A percentile compares a stretch with the other conserved stretches of the same genome.
phyloP scores from a whole-genome alignment of 2,888 invertebrate genomes.

The Salpingus planirostris region DNA sequence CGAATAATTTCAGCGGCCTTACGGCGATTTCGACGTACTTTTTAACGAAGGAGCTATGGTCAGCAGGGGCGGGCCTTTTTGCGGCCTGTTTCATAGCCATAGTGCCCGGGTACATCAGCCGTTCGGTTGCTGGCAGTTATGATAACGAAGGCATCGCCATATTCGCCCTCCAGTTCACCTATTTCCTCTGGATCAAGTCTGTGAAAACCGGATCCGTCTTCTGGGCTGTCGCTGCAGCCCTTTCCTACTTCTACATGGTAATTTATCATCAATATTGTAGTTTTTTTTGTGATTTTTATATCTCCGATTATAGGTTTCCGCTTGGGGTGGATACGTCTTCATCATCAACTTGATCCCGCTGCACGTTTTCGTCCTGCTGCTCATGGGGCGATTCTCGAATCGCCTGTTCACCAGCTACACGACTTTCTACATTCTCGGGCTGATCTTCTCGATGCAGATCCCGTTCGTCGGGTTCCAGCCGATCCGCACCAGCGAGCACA shows the following conservation, averaged over 20 bases:
- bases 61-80: slow-evolving; percentile 90
- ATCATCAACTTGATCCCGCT: slow-evolving; percentile 98
- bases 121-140: slow-evolving; percentile 98
- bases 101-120: slow-evolving; percentile 96
- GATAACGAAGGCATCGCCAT: slow-evolving; percentile 99
- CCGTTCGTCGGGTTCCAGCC: slow-evolving; percentile 97
- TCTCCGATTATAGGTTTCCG: slow-evolving; percentile 65
- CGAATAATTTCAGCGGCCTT: slow-evolving; percentile 67
- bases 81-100: slow-evolving; percentile 99
- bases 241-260: slow-evolving; percentile 99
- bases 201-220: slow-evolving; percentile 96
- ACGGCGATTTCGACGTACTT: slow-evolving; percentile 97
- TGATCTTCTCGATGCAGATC: slow-evolving; percentile 95
- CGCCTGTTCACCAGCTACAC: slow-evolving; percentile 91
- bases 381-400: slow-evolving; percentile 93
- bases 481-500: slow-evolving; percentile 96
- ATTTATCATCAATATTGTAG: no score
- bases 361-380: slow-evolving; percentile 87
- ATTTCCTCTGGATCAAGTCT: slow-evolving; percentile 95
- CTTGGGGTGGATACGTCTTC: slow-evolving; percentile 99
- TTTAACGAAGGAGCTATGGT: slow-evolving; percentile 96
- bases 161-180: slow-evolving; percentile 97
- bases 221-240: slow-evolving; percentile 88
- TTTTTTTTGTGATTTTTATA: background rate
- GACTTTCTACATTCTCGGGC: slow-evolving; percentile 92